Conservation (phyloP, 2,888 invertebrate genomes). For the Drosophila merina region DNA sequence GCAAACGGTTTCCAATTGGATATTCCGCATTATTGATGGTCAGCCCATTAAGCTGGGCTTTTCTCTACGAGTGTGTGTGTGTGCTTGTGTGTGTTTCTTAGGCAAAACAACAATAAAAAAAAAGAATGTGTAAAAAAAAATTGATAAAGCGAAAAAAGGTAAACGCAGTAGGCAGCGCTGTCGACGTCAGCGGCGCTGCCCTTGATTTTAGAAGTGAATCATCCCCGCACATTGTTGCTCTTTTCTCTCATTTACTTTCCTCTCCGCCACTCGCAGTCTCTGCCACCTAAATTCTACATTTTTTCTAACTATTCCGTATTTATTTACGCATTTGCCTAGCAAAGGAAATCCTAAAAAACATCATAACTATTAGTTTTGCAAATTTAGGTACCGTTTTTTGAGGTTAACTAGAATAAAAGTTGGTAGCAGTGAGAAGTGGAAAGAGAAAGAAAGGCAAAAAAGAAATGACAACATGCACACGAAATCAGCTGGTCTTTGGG, state of each 20-base stretch:
- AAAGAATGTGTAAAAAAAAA: constrained; percentile 34
- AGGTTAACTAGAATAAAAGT: constrained; percentile 52
- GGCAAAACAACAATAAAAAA: constrained; percentile 27
- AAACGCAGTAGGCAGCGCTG: constrained; percentile 32
- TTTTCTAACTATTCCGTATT: constrained; percentile 16
- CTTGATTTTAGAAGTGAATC: constrained; percentile 30
- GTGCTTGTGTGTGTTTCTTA: background rate
- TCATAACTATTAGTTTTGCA: constrained; percentile 9
- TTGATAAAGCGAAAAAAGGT: constrained; percentile 60
- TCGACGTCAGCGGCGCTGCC: constrained; percentile 20
- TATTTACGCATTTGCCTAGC: constrained; percentile 43
- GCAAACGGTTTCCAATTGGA: constrained; percentile 53
- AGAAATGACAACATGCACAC: constrained; percentile 56
- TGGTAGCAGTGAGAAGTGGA: background rate
- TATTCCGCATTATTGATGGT: constrained; percentile 32
- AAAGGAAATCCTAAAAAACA: constrained; percentile 7
- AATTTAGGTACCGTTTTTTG: constrained; percentile 48
- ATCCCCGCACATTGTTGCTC: constrained; percentile 33
- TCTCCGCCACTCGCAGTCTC: constrained; percentile 10
- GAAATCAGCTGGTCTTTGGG: constrained; percentile 55
- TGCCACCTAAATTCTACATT: background rate
- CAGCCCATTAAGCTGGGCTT: constrained; percentile 34
- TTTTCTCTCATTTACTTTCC: constrained; percentile 6
- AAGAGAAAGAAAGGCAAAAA: background rate
- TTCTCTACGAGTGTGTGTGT: constrained; percentile 10